Evolutionary conservation across 2,888 invertebrate genomes (phyloP), one percentile per base, ranked within the genome.

Genomic region (Leucania comma): DNA sequence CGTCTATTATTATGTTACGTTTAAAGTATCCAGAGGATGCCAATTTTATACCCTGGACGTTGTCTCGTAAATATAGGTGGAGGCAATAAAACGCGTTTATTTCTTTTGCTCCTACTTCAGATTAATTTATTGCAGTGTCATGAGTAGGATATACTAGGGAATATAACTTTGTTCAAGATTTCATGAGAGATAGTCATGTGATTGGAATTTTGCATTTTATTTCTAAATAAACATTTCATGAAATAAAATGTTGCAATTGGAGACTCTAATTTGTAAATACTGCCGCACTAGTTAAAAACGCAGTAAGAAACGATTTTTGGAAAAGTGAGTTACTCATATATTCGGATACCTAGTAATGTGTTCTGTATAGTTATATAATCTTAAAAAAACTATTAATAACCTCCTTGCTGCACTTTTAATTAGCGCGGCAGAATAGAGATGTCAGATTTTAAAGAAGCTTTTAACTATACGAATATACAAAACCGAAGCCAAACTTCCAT

Each of bases 31-130:
- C 58, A 79, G 76, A 77, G 72, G 71, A 81, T 81, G 72, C 69
- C 80, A 83, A 85, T 84, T 84, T 85, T 75, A 77, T 75, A 59
- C 50, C 59, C 63, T 71, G 66, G 66, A 59, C 59, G 68, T 61
- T 72, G 76, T 80, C 80, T 81, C 72, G 75, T 78, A 76, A 83
- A 85, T 83, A 79, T 77, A 83, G 76, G 65, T 77, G 51, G 56
- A 50, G 57, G 76, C 57, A 71, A 74, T 81, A 84, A 81, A 81
- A 67, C 62, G 26, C 57, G 61, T 80, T 81, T 78, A 75, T 80
- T 80, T 80, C 72, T 83, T 81, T 74, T 75, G 53, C 62, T 71
- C 29, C 54, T 75, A 71, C 73, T 80, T 72, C 61, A 69, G 48
- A 75, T 74, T 74, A 79, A 84, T 85, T 81, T 83, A 84, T 80